Base-by-base conservation (phyloP, 2,113 vertebrate genomes). In the Larimichthys crocea region DNA sequence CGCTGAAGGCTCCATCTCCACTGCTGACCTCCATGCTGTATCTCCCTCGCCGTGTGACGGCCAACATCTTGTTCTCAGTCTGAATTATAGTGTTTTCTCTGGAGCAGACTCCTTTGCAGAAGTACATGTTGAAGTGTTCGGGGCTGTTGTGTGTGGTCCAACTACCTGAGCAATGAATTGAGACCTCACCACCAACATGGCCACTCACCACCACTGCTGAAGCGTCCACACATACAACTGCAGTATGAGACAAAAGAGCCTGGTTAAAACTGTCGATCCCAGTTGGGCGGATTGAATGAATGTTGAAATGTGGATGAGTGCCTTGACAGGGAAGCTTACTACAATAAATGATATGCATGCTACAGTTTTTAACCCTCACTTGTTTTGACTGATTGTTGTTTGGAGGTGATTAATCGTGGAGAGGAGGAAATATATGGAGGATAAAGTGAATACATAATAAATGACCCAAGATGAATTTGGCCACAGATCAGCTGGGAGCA, bases 101-200 rank as follows among this genome's bases (percentile, higher is more conserved):
- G 46, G 84, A 80, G 86, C 88, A 93, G 2, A 52, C 15, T 50
- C 72, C 89, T 74, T 73, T 91, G 69, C 89, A 93, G 79, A 94
- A 90, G 79, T 76, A 88, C 70, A 85, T 62, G 24, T 57, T n/a
- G 71, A 55, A 10, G 31, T n/a, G 12, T 7, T 85, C 67, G 16
- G 74, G 56, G 60, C 24, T 35, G 50, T 65, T 73, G 46, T 76
- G 55, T 56, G 65, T 11, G 62, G 46, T 77, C 89, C 87, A 40
- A 40, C n/a, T 17, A 4, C 74, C 68, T 0, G 53, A 62, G 69
- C 93, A 94, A 42, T 26, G 83, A 72, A 94, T 79, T 59, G 80
- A 85, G 48, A 93, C 80, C 6, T 79, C 52, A 42, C 69, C 90
- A 50, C 88, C 91, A 71, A 79, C 73, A 59, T 53, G 16, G 42